Evolutionary conservation across 2,797 vertebrate genomes (phyloP), one percentile per base, ranked within the genome.

Genomic region (Allobates femoralis): DNA sequence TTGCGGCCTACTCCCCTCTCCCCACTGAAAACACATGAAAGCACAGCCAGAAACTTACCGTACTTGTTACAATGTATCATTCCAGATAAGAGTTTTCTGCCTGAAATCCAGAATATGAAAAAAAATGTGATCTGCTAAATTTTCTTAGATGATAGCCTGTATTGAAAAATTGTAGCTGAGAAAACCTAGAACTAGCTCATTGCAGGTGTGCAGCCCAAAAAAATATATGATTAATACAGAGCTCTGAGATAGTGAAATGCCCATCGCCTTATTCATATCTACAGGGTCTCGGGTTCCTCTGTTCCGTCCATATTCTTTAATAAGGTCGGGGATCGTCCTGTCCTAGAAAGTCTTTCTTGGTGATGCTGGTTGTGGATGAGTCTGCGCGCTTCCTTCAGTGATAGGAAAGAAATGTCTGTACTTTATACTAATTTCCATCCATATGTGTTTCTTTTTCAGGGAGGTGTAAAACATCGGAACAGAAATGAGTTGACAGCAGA

Each of bases 391-490:
- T 34, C 7, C 5, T 18, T 3, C 30, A n/a, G 1, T 7, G 56
- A 60, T 60, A 34, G 64, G 5, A 19, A 32, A 32, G 32, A 18
- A 10, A 34, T 14, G 11, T 21, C 7, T 34, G n/a, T 37, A 11
- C 34, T 46, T 0, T 46, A 46, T 73, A 73, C 69, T 73, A 41
- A 46, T n/a, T n/a, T 14, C 41, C 19, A 23, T 46, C n/a, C 21
- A 41, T 73, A 1, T 77, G 11, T 76, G 3, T 51, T 87, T 53
- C 6, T 10, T 46, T 87, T 88, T 21, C 71, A 88, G 86, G 64
- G 86, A 88, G 37, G 86, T 88, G 41, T 88, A 85, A 80, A 18
- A 66, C 6, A 50, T n/a, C 1, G 51, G 53, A 55, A 7, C 30
- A 1, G 50, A 69, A 53, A 15, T 32, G 60, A 5, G 23, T 32